These are phyloP conservation scores for Noctua janthe DNA, from an alignment of 2,888 invertebrate genomes.

Conservation along the genomic window DNA sequence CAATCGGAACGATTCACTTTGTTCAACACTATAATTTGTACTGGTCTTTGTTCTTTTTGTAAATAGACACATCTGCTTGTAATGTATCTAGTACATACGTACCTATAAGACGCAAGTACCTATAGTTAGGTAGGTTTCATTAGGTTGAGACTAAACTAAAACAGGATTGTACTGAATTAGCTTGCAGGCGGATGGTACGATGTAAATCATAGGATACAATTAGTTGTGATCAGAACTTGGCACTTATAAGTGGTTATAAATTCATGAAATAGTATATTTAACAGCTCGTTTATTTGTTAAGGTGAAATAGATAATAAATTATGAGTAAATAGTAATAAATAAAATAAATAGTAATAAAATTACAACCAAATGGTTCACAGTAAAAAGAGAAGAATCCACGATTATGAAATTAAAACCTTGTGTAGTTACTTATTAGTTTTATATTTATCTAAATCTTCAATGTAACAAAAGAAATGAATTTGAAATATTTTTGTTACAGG, in stretches of 20 bases:
- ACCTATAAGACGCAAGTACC: neutral
- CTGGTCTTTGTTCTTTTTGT: conserved; percentile 47
- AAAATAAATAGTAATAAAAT: conserved; percentile 3
- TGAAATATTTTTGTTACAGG: too few species aligned
- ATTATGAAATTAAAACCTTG: neutral
- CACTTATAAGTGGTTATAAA: conserved; percentile 19
- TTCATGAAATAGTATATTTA: conserved; percentile 8
- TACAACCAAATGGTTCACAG: neutral
- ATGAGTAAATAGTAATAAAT: neutral
- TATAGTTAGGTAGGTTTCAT: neutral
- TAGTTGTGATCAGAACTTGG: conserved; percentile 45
- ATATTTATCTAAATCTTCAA: neutral
- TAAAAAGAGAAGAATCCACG: neutral
- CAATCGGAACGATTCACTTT: conserved; percentile 69
- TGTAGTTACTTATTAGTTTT: neutral
- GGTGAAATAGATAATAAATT: conserved; percentile 19
- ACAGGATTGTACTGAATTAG: conserved; percentile 14
- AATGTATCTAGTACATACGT: conserved; percentile 5
- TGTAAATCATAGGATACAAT: conserved; percentile 43
- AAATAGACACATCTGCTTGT: conserved; percentile 39
- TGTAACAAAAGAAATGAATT: neutral
- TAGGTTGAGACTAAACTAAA: conserved; percentile 12
- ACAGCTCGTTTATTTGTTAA: conserved; percentile 30
- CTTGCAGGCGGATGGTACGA: conserved; percentile 9
- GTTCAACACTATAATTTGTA: conserved; percentile 55